Evolutionary conservation across 2,888 invertebrate genomes (phyloP).

Genomic region (Protonemura montana): DNA sequence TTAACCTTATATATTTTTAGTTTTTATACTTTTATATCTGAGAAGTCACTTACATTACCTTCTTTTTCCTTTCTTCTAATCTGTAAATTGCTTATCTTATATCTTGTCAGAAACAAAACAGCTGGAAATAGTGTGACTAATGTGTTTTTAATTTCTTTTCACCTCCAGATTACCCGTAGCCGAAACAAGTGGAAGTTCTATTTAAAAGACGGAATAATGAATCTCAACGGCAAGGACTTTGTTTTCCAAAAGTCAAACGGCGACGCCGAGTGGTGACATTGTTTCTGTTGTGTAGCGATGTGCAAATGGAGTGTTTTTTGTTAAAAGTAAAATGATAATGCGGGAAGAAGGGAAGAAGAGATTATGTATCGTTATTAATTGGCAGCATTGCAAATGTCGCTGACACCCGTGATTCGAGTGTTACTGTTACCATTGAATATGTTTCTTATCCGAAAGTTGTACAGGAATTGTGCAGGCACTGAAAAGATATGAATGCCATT

Average conservation of each 20-base stretch:
- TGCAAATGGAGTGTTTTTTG: background rate
- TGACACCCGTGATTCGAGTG: background rate
- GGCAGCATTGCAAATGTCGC: background rate
- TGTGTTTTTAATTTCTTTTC: constrained; percentile 49
- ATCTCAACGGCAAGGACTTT: constrained; percentile 96
- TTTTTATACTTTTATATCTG: background rate
- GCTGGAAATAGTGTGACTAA: constrained; percentile 26
- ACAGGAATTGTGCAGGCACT: background rate
- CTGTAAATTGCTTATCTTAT: background rate
- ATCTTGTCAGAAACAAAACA: background rate
- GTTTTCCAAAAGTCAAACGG: constrained; percentile 99
- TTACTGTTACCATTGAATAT: background rate
- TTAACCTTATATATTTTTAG: constrained; percentile 7
- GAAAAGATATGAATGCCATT: background rate
- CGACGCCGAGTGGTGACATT: constrained; percentile 94
- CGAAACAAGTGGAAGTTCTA: constrained; percentile 99
- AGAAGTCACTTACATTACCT: background rate
- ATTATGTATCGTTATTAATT: background rate
- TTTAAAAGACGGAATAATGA: constrained; percentile 99
- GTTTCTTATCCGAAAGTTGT: background rate
- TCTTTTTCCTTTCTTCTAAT: no score
- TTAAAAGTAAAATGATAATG: background rate
- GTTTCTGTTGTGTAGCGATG: background rate
- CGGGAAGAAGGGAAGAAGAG: constrained; percentile 8
- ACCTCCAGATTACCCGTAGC: constrained; percentile 88